A percentile compares a stretch with the other conserved stretches of the same genome.
Conservation (phyloP, 1,140 invertebrate genomes). For the Scaptomyza montana region DNA sequence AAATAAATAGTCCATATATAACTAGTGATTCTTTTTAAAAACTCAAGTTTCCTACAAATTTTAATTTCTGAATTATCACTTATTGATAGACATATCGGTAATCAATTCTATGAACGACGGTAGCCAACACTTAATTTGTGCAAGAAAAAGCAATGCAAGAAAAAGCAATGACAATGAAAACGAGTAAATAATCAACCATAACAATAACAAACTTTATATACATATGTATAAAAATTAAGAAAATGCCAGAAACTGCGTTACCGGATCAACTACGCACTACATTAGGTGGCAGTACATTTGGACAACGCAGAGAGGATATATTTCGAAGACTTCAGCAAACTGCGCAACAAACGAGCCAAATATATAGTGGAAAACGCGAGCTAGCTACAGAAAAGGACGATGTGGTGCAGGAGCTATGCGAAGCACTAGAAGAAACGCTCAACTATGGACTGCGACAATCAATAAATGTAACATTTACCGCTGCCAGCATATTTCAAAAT, state of each 20-base stretch:
- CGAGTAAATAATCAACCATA: constrained; percentile 20
- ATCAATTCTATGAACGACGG: too few relatives aligned
- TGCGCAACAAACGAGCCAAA: constrained; percentile 89
- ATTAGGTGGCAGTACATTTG: constrained; percentile 66
- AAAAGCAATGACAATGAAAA: constrained; percentile 55
- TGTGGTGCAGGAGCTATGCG: constrained; percentile 85
- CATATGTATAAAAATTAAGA: constrained; percentile 11
- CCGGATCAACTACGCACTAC: constrained; percentile 37
- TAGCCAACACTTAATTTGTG: constrained; percentile 26
- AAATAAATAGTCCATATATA: not conserved
- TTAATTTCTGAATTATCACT: too few relatives aligned
- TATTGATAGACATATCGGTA: constrained; percentile 17
- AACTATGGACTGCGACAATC: constrained; percentile 86
- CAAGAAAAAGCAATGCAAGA: constrained; percentile 43
- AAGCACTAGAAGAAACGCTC: constrained; percentile 87
- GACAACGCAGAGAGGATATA: constrained; percentile 74
- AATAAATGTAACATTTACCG: constrained; percentile 40
- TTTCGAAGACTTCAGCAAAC: constrained; percentile 83
- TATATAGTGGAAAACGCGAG: constrained; percentile 91
- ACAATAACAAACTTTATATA: constrained; percentile 40
- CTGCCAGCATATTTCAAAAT: constrained; percentile 70
- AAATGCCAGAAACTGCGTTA: constrained; percentile 64
- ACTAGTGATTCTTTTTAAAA: too few relatives aligned
- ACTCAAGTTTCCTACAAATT: too few relatives aligned
- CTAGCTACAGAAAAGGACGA: constrained; percentile 91